These are phyloP conservation scores for Caenorhabditis plicata DNA, from an alignment of 2,888 invertebrate genomes.

Conservation along the genomic window DNA sequence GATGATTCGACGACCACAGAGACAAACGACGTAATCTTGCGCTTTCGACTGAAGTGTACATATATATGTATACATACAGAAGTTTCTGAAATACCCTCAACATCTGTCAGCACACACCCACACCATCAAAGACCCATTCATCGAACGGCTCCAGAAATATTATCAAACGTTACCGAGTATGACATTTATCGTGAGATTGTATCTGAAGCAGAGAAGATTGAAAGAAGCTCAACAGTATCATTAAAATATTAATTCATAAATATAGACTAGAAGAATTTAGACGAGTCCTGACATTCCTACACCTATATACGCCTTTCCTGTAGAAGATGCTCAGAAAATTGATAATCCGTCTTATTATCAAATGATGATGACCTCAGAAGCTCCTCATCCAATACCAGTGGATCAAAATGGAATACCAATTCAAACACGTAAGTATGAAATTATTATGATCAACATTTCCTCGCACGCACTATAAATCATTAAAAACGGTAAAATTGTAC, in stretches of 20 bases:
- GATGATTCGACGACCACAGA: too few relatives aligned
- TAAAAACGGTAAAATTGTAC: not conserved
- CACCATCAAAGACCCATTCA: not conserved
- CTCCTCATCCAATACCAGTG: constrained; percentile 29
- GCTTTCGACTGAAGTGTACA: not conserved
- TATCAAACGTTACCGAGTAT: constrained; percentile 30
- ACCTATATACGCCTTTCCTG: constrained; percentile 11
- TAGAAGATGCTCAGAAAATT: constrained; percentile 12
- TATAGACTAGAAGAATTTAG: too few relatives aligned
- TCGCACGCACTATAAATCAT: not conserved
- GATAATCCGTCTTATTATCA: constrained; percentile 17
- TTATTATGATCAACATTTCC: not conserved
- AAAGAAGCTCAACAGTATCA: constrained; percentile 30
- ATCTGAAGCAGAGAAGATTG: constrained; percentile 33
- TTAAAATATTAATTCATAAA: too few relatives aligned
- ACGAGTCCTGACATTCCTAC: constrained; percentile 9
- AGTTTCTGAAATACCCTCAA: not conserved
- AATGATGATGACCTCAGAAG: constrained; percentile 28
- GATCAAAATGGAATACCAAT: constrained; percentile 26
- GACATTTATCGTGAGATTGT: constrained; percentile 47
- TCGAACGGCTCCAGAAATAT: too few relatives aligned
- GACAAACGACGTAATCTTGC: too few relatives aligned
- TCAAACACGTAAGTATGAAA: constrained; percentile 16
- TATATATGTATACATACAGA: not conserved
- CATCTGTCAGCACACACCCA: not conserved